Percentiles rank a stretch among this genome's conserved stretches.
Evolutionary conservation across 2,113 vertebrate species (phyloP).

Genomic region (Seriola dumerili): DNA sequence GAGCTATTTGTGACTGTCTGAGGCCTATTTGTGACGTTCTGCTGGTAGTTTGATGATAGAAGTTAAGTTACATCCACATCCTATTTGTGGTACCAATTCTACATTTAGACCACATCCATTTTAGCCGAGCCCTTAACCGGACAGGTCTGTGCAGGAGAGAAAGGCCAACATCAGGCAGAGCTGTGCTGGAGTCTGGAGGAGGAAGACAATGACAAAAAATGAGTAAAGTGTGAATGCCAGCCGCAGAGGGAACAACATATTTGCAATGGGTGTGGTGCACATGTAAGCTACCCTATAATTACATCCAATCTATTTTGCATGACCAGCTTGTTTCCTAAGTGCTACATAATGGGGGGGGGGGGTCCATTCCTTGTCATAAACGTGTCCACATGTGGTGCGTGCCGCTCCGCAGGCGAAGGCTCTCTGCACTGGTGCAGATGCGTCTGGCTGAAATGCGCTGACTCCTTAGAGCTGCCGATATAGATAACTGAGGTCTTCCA

Average conservation of each 20-base stretch:
- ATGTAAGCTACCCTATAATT: constrained; percentile 62
- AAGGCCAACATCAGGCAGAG: background rate
- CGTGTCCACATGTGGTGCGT: constrained; percentile 59
- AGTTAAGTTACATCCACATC: constrained; percentile 63
- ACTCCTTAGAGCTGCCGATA: constrained; percentile 63
- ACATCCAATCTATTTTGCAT: constrained; percentile 59
- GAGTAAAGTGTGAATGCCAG: constrained; percentile 22
- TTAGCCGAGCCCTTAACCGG: constrained; percentile 65
- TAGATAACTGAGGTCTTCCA: constrained; percentile 70
- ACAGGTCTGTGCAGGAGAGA: constrained; percentile 6
- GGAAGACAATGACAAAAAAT: background rate
- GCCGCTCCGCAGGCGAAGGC: constrained; percentile 21
- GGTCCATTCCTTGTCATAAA: background rate
- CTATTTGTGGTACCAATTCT: constrained; percentile 58
- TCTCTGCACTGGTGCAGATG: constrained; percentile 55
- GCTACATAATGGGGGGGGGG: background rate
- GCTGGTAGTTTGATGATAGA: constrained; percentile 65
- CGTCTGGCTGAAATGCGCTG: constrained; percentile 66
- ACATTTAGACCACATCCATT: constrained; percentile 48
- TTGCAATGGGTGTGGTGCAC: constrained; percentile 66
- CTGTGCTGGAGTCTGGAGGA: background rate
- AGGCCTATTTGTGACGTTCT: constrained; percentile 56
- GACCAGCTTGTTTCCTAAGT: constrained; percentile 39
- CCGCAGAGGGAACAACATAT: constrained; percentile 28
- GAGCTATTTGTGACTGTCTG: constrained; percentile 62